Conservation (phyloP, 2,797 vertebrate species). For the Xiphorhynchus erythropygius region DNA sequence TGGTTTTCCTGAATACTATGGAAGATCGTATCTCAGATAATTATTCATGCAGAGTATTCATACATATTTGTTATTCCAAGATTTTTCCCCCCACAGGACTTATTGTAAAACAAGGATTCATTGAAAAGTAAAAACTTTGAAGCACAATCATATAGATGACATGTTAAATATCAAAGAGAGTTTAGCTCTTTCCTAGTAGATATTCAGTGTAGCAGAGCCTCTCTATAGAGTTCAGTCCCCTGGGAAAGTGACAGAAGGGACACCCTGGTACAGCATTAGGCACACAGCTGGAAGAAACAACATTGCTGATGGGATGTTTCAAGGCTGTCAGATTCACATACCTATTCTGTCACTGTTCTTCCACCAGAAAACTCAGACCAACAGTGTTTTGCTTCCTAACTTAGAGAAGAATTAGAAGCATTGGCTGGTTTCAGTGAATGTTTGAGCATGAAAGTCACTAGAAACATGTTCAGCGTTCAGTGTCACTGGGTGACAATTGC, state of each 20-base stretch:
- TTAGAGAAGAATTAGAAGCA: neutral
- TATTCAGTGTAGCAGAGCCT: accelerated
- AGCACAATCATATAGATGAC: too few species aligned
- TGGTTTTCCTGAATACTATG: slow-evolving; percentile 25
- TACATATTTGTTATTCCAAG: neutral
- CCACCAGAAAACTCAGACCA: neutral
- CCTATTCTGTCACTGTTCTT: neutral
- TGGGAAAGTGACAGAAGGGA: neutral
- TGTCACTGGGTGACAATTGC: neutral
- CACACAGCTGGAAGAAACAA: neutral
- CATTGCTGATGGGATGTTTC: neutral
- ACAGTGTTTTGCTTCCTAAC: neutral
- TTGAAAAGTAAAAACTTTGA: neutral
- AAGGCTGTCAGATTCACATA: neutral
- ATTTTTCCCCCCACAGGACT: neutral
- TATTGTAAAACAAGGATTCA: neutral
- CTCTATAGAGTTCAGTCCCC: accelerated
- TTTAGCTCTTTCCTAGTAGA: neutral
- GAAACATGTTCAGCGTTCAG: neutral
- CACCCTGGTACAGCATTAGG: neutral
- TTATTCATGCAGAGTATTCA: slow-evolving; percentile 3
- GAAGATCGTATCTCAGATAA: slow-evolving; percentile 4
- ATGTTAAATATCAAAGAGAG: neutral
- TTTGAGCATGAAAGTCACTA: neutral
- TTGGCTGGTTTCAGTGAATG: neutral